Evolutionary conservation across 2,113 vertebrate species (phyloP).

Genomic region (Uria aalge): DNA sequence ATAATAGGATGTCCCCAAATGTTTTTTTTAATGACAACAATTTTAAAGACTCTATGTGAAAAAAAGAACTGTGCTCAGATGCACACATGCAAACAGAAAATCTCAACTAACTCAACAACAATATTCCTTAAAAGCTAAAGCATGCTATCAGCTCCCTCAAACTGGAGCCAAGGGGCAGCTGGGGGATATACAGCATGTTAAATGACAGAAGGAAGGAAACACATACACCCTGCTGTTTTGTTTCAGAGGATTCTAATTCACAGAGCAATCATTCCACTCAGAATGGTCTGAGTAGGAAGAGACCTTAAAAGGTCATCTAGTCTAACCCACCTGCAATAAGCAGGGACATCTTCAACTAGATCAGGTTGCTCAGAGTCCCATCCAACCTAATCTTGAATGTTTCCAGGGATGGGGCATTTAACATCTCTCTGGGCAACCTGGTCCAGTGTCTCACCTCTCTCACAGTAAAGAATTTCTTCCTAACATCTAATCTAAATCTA

Average conservation of each 20-base stretch:
- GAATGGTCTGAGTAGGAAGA: background rate
- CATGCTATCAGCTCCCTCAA: background rate
- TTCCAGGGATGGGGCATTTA: background rate
- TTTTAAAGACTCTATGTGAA: background rate
- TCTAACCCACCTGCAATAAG: rapidly evolving
- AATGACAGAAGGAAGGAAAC: background rate
- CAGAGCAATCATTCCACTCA: background rate
- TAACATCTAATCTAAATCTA: background rate
- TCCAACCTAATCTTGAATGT: background rate
- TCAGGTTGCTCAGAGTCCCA: background rate
- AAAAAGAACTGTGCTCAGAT: background rate
- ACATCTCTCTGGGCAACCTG: background rate
- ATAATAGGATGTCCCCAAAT: background rate
- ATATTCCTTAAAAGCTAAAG: background rate
- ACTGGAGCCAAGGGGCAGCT: background rate
- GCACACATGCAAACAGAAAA: background rate
- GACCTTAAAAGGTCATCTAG: background rate
- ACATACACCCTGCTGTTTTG: background rate
- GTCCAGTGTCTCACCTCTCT: rapidly evolving
- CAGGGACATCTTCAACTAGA: background rate
- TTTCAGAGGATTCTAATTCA: background rate
- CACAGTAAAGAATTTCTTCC: rapidly evolving
- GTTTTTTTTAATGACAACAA: background rate
- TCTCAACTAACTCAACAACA: background rate
- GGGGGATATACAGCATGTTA: background rate